Base-by-base conservation (phyloP, 92 coral and sea anemone species). In the Virgularia gustaviana region DNA sequence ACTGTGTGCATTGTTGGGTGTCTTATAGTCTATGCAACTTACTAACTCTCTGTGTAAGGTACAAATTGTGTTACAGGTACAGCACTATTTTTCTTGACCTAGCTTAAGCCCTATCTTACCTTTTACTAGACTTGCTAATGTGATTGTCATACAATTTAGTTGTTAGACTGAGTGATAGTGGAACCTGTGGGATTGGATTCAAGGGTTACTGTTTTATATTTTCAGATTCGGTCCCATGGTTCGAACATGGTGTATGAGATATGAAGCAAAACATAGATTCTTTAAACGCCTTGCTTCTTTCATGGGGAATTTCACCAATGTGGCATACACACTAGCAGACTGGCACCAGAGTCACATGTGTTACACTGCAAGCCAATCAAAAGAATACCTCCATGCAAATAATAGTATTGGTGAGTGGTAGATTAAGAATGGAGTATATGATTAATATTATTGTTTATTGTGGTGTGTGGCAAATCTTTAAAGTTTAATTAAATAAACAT, bases 181-280 rank as follows among this genome's bases (percentile, higher is more conserved):
- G n/a, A n/a, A n/a, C n/a, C n/a, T n/a, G n/a, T n/a, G n/a, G n/a
- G n/a, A n/a, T n/a, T n/a, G n/a, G n/a, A n/a, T n/a, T n/a, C n/a
- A n/a, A n/a, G n/a, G n/a, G n/a, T n/a, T n/a, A n/a, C n/a, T n/a
- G n/a, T 47, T 47, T 4, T 47, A 15, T 47, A 4, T 47, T 4
- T 13, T 31, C 37, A 81, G 86, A 29, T 66, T 81, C 64, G 83
- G 87, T 25, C 87, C 87, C 34, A 82, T 82, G 87, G 79, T 77
- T 20, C 71, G 83, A 15, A 76, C 87, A 57, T 82, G 87, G 87
- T 82, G 87, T 27, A 82, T 77, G 87, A 34, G 87, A 25, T 82
- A 76, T 77, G 87, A 82, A 52, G 87, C 87, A 15, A 82, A 82
- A 41, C 87, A 77, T 29, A 36, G 78, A 18, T 77, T 57, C n/a